Evolutionary conservation across 2,888 invertebrate species (phyloP).

Genomic region (Sesia apiformis): DNA sequence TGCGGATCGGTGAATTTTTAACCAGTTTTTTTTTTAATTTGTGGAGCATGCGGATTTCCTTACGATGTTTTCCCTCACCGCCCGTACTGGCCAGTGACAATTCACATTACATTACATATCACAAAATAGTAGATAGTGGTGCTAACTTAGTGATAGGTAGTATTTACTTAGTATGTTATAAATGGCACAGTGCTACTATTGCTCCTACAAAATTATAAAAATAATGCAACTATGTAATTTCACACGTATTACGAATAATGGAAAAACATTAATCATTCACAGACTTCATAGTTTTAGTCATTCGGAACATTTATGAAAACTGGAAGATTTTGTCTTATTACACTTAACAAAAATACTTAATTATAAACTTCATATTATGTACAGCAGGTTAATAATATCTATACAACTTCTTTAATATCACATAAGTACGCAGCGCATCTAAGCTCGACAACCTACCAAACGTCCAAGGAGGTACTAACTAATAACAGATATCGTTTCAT

Average conservation of each 20-base stretch:
- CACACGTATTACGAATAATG: neutral
- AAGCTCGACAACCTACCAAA: slow-evolving; percentile 24
- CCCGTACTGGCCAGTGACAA: too few relatives aligned
- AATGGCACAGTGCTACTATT: slow-evolving; percentile 28
- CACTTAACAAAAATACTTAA: slow-evolving; percentile 12
- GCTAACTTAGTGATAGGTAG: neutral
- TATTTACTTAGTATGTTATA: slow-evolving; percentile 10
- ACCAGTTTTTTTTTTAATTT: too few relatives aligned
- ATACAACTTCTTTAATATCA: slow-evolving; percentile 59
- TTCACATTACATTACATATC: neutral
- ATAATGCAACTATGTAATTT: neutral
- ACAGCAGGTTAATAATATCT: slow-evolving; percentile 51
- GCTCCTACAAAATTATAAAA: slow-evolving; percentile 12
- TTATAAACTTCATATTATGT: slow-evolving; percentile 46
- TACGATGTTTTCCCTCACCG: too few relatives aligned
- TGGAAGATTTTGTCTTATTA: slow-evolving; percentile 10
- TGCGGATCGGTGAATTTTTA: too few relatives aligned
- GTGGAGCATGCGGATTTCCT: too few relatives aligned
- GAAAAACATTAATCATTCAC: slow-evolving; percentile 18
- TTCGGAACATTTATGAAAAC: slow-evolving; percentile 8
- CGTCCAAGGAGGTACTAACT: neutral
- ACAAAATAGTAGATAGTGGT: neutral
- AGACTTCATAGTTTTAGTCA: slow-evolving; percentile 1
- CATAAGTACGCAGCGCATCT: slow-evolving; percentile 65
- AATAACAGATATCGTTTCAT: slow-evolving; percentile 32